phyloP scores from a whole-genome alignment of 2,113 vertebrate species.

The Plecturocebus donacophilus region DNA sequence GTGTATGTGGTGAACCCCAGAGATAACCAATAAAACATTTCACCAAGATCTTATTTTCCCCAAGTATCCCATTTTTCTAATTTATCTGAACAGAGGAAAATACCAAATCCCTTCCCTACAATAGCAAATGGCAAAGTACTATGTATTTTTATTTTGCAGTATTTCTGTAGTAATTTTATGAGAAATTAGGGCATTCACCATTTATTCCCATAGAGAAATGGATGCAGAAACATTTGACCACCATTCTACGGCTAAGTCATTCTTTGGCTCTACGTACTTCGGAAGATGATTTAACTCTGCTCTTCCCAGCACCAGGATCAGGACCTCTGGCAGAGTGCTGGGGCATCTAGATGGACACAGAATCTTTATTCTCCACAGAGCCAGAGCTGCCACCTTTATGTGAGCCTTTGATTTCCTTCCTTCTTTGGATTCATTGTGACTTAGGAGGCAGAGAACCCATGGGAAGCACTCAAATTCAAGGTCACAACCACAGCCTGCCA shows the following conservation, averaged over 20 bases:
- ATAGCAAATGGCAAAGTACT: not conserved
- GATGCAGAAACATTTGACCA: not conserved
- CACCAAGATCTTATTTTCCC: not conserved
- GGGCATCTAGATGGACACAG: not conserved
- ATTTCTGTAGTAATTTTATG: not conserved
- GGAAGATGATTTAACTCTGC: not conserved
- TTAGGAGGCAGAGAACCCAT: not conserved
- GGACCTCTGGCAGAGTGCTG: not conserved
- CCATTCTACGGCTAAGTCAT: not conserved
- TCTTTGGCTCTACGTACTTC: not conserved
- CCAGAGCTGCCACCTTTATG: not conserved
- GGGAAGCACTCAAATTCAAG: conserved; percentile 20
- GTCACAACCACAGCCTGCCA: not conserved
- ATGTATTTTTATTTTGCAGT: not conserved
- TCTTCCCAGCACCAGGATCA: not conserved
- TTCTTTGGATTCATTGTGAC: not conserved
- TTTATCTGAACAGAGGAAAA: not conserved
- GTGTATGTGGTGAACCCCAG: not conserved
- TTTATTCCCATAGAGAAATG: not conserved
- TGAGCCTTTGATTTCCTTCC: not conserved
- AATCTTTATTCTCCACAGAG: not conserved
- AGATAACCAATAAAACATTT: not conserved
- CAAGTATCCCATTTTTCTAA: conserved; percentile 21
- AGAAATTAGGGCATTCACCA: not conserved
- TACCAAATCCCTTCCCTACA: not conserved